Evolutionary conservation across 2,797 vertebrate species (phyloP).

Genomic region (Anguilla pacifica): DNA sequence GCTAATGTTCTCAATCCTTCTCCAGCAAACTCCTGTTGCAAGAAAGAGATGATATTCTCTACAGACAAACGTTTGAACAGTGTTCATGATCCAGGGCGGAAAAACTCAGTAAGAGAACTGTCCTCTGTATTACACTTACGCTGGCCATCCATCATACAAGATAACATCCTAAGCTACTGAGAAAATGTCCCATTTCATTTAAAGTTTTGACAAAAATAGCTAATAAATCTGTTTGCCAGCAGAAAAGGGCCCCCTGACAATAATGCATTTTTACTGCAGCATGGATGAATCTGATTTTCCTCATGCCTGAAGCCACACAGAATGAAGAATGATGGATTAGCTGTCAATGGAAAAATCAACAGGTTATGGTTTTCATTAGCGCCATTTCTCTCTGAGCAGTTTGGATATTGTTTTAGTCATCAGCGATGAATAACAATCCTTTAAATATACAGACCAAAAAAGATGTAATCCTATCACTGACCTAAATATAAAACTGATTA

Average conservation of each 20-base stretch:
- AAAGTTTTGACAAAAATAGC: neutral
- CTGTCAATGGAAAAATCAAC: slow-evolving; percentile 3
- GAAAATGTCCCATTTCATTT: neutral
- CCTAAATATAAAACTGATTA: neutral
- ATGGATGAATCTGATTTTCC: slow-evolving; percentile 7
- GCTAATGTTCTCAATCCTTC: slow-evolving; percentile 84
- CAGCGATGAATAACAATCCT: neutral
- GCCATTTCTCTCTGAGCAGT: neutral
- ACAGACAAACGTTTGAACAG: neutral
- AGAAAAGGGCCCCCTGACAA: slow-evolving; percentile 12
- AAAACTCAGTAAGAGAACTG: neutral
- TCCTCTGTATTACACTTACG: neutral
- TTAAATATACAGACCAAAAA: neutral
- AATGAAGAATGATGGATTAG: slow-evolving; percentile 12
- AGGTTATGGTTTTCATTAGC: neutral
- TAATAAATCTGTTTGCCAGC: neutral
- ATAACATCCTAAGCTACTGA: neutral
- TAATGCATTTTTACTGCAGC: neutral
- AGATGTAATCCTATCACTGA: neutral
- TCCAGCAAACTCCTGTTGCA: slow-evolving; percentile 81
- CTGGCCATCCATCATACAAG: slow-evolving; percentile 3
- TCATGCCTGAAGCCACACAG: neutral
- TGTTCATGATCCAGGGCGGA: neutral
- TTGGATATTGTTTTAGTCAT: neutral
- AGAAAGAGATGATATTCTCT: slow-evolving; percentile 9